These are phyloP conservation scores for Nicator chloris DNA, from an alignment of 2,113 vertebrate genomes.

Conservation along the genomic window DNA sequence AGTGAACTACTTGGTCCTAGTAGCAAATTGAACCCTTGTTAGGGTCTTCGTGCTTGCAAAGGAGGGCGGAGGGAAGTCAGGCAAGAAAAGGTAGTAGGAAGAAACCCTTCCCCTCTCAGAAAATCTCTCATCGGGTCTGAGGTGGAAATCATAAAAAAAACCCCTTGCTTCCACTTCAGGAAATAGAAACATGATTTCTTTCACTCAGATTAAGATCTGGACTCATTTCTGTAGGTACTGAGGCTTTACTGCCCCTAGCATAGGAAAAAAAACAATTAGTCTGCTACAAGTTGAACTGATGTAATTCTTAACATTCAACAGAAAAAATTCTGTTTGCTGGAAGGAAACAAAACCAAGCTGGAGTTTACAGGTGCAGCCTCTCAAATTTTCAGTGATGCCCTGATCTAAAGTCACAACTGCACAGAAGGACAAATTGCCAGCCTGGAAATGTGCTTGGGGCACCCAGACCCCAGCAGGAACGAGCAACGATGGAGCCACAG, in stretches of 20 bases:
- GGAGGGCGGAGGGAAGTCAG: background rate
- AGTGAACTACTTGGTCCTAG: background rate
- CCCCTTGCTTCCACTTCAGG: background rate
- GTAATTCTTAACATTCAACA: background rate
- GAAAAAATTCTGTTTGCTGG: background rate
- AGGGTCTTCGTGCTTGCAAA: background rate
- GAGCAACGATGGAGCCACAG: background rate
- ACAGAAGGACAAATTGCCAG: background rate
- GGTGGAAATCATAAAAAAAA: background rate
- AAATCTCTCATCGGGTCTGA: background rate
- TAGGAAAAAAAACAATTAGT: background rate
- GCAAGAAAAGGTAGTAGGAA: background rate
- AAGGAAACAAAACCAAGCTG: background rate
- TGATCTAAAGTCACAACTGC: background rate
- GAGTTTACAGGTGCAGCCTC: background rate
- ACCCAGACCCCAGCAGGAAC: background rate
- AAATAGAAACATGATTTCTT: background rate
- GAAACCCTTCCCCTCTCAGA: background rate
- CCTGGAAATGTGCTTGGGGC: background rate
- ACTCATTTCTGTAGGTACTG: background rate
- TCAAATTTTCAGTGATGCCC: accelerated
- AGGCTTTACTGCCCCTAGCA: background rate
- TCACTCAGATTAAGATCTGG: background rate
- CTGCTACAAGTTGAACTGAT: background rate
- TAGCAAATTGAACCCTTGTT: background rate